phyloP scores from a whole-genome alignment of 2,113 vertebrate genomes.

The Psilopsiagon aurifrons region DNA sequence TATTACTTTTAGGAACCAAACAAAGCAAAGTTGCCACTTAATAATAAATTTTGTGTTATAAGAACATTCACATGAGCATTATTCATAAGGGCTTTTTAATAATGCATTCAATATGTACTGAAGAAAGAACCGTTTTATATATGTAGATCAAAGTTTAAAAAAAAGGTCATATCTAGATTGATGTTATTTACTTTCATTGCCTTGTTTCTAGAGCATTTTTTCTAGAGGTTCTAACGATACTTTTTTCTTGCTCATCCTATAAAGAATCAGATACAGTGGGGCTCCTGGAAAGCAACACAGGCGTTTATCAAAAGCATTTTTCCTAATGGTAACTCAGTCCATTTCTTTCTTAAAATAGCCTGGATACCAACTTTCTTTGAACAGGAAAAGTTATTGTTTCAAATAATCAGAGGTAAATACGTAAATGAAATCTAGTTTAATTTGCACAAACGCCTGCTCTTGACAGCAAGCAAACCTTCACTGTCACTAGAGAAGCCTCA shows the following conservation, averaged over 20 bases:
- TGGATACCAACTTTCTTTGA: neutral
- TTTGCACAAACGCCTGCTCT: neutral
- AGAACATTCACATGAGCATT: neutral
- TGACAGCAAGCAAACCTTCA: neutral
- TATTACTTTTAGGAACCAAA: conserved; percentile 83
- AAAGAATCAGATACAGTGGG: neutral
- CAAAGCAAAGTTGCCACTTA: conserved; percentile 51
- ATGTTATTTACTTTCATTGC: neutral
- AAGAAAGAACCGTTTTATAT: neutral
- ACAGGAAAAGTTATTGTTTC: neutral
- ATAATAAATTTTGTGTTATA: neutral
- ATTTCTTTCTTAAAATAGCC: neutral
- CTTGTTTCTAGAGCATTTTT: neutral
- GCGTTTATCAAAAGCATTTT: neutral
- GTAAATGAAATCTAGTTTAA: neutral
- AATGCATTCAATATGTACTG: neutral
- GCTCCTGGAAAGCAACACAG: neutral
- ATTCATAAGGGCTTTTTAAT: neutral
- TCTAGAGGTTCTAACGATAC: neutral
- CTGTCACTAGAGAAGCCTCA: neutral
- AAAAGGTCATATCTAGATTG: neutral
- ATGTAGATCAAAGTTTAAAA: neutral
- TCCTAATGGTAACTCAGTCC: neutral
- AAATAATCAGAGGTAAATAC: neutral
- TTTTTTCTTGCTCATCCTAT: neutral